phyloP scores from a whole-genome alignment of 2,113 vertebrate species.

The Litocranius walleri region DNA sequence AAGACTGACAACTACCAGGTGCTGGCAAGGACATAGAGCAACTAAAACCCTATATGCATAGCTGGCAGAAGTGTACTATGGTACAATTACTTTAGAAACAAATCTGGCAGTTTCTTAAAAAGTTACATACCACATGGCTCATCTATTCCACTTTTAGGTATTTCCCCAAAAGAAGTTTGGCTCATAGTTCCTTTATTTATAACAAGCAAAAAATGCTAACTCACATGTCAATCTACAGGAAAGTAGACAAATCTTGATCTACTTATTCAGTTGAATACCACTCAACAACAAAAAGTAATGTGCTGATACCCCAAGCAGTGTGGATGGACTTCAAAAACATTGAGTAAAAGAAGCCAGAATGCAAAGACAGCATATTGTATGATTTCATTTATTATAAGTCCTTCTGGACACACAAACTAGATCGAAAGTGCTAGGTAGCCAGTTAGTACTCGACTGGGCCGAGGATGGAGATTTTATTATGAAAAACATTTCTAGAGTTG shows the following conservation, averaged over 20 bases:
- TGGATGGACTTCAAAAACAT: background rate
- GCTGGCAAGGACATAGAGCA: background rate
- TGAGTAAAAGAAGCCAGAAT: background rate
- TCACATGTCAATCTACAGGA: background rate
- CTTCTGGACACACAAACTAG: background rate
- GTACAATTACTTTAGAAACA: background rate
- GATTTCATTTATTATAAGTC: background rate
- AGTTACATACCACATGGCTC: background rate
- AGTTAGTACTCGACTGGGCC: background rate
- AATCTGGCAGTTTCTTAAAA: background rate
- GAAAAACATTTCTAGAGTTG: background rate
- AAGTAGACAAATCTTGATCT: background rate
- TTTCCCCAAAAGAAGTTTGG: background rate
- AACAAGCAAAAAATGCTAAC: background rate
- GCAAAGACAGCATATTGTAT: background rate
- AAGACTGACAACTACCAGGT: background rate
- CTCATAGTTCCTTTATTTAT: background rate
- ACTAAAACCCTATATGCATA: background rate
- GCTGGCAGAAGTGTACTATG: background rate
- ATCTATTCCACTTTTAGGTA: background rate
- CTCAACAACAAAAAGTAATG: background rate
- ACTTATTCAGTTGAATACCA: background rate
- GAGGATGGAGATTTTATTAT: background rate
- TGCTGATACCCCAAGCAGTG: background rate
- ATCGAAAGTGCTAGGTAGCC: background rate